Evolutionary conservation across 1,140 invertebrate species (phyloP), one percentile per base, ranked within the genome.

Genomic region (Drosophila rufa): DNA sequence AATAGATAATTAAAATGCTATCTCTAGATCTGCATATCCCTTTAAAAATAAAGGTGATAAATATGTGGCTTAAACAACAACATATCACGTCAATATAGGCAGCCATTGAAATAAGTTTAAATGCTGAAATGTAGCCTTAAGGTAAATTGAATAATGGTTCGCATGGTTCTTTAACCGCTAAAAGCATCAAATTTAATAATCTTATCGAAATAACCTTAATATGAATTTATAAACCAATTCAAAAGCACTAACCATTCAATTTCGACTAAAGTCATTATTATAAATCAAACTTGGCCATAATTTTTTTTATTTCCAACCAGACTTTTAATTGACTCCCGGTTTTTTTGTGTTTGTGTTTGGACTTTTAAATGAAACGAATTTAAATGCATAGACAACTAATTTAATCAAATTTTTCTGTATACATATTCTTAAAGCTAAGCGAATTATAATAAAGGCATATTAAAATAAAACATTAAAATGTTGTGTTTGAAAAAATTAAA

Each of bases 181-280:
- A 22, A 55, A 59, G 40, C 62, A 33, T n/a, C 9, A 14, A 36
- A 57, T 42, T 42, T 33, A 33, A 60, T 60, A 42, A 22, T 55
- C 33, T 22, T 40, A 55, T 55, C 33, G 51, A 55, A 55, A 43
- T 15, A 19, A 22, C 38, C 36, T 68, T 69, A 50, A 43, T 43
- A 22, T 46, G 33, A 57, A 14, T 46, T 76, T 55, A 55, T 57
- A 27, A 64, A 15, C 30, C 27, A 74, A 75, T 75, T 74, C 27
- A 64, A 75, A 62, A 43, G 48, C 30, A 59, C 48, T 67, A 42
- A 53, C 38, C 30, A 66, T 67, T 67, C 22, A 67, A 67, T 62
- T 61, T 61, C 15, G 15, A 66, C 40, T 46, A 61, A 66, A 66
- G 62, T 36, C 42, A 66, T 66, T 45, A 43, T n/a, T 60, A 61